phyloP scores from a whole-genome alignment of 2,797 vertebrate genomes.

The Rhincodon typus region DNA sequence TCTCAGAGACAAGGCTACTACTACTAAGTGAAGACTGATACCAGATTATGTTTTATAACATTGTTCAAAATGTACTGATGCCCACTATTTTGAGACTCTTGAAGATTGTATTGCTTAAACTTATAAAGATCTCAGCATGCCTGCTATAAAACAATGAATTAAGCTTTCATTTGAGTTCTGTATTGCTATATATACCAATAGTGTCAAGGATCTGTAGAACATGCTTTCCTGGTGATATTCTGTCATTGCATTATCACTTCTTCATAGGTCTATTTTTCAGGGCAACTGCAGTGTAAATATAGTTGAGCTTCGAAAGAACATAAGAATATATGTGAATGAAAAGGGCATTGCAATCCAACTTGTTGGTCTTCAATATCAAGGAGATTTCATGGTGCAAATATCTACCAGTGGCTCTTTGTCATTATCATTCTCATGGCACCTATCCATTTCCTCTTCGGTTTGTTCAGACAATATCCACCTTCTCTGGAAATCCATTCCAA shows the following conservation, averaged over 20 bases:
- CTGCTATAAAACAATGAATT: neutral
- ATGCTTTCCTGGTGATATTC: neutral
- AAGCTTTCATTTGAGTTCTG: neutral
- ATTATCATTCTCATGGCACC: neutral
- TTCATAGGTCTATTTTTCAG: neutral
- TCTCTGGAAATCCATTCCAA: neutral
- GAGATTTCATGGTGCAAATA: neutral
- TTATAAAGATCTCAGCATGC: neutral
- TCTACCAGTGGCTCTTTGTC: neutral
- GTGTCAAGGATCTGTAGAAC: neutral
- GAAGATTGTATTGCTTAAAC: neutral
- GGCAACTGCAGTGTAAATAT: neutral
- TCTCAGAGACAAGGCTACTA: neutral
- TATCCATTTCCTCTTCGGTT: neutral
- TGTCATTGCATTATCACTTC: neutral
- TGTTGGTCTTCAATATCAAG: neutral
- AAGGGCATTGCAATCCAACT: neutral
- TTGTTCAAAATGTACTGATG: neutral
- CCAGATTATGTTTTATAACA: neutral
- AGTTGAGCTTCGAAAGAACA: neutral
- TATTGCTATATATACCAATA: neutral
- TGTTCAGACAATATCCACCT: neutral
- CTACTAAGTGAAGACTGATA: neutral
- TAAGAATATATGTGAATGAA: neutral
- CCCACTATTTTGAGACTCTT: neutral